These are phyloP conservation scores for Microcebus tavaratra DNA, from an alignment of 2,113 vertebrate genomes.

Conservation along the genomic window DNA sequence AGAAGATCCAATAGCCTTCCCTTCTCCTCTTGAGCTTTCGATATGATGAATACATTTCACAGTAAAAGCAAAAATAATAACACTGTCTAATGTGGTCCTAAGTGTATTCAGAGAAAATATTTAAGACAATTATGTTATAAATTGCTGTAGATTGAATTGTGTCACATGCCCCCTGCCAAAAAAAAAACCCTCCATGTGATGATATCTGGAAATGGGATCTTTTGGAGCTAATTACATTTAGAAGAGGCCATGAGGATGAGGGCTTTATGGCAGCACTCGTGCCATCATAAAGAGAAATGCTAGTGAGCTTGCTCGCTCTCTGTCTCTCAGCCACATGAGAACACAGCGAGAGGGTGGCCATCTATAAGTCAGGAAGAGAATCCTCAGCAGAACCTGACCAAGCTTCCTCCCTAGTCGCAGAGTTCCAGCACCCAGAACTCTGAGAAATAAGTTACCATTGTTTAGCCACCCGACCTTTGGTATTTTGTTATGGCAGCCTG, in stretches of 20 bases:
- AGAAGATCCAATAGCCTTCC: not conserved
- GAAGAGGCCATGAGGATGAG: not conserved
- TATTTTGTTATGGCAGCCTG: not conserved
- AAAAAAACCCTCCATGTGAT: not conserved
- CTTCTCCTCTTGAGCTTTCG: not conserved
- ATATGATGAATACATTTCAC: not conserved
- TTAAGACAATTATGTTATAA: not conserved
- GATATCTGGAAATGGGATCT: not conserved
- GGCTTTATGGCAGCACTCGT: not conserved
- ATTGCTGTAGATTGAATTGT: not conserved
- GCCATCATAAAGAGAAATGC: not conserved
- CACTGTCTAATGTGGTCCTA: not conserved
- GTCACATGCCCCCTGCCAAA: too few species aligned
- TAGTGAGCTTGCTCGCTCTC: not conserved
- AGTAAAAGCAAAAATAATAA: not conserved
- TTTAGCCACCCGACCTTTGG: not conserved
- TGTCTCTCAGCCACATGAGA: not conserved
- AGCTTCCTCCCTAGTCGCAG: not conserved
- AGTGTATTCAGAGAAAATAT: not conserved
- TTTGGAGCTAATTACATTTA: not conserved
- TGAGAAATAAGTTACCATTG: not conserved
- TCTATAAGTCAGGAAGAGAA: not conserved
- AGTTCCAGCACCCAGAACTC: not conserved
- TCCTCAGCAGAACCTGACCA: not conserved
- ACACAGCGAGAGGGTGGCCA: not conserved